phyloP scores from a whole-genome alignment of 1,140 invertebrate species.

The Leptopilina clavipes region DNA sequence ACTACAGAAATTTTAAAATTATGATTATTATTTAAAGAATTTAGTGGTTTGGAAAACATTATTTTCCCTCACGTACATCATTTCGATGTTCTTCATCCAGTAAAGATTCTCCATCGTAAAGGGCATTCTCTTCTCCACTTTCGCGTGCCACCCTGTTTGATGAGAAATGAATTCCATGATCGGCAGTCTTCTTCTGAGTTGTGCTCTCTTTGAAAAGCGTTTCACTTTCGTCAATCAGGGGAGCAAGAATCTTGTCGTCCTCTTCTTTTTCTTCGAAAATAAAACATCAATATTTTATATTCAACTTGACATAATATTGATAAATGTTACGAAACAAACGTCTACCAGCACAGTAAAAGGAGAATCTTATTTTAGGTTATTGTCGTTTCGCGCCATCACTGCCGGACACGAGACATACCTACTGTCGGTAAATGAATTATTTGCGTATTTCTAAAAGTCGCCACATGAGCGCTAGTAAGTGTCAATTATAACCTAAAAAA shows the following conservation, averaged over 20 bases:
- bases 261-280: neutral
- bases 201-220: neutral
- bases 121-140: slow-evolving; percentile 44
- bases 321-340: neutral
- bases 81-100: slow-evolving; percentile 40
- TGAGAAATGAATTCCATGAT: neutral
- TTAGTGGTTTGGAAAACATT: too few species aligned
- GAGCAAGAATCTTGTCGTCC: neutral
- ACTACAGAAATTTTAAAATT: too few species aligned
- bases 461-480: too few species aligned
- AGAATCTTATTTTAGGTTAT: too few species aligned
- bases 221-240: neutral
- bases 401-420: too few species aligned
- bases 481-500: too few species aligned
- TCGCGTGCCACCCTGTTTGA: slow-evolving; percentile 44
- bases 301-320: neutral
- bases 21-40: too few species aligned
- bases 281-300: neutral
- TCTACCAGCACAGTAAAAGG: too few species aligned
- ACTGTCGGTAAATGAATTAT: too few species aligned
- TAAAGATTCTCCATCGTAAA: slow-evolving; percentile 31
- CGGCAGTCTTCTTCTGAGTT: slow-evolving; percentile 13
- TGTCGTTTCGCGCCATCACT: too few species aligned
- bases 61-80: slow-evolving; percentile 24
- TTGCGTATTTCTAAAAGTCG: too few species aligned